Evolutionary conservation across 2,888 invertebrate species (phyloP).

Genomic region (Hemicrepidius hirtus): DNA sequence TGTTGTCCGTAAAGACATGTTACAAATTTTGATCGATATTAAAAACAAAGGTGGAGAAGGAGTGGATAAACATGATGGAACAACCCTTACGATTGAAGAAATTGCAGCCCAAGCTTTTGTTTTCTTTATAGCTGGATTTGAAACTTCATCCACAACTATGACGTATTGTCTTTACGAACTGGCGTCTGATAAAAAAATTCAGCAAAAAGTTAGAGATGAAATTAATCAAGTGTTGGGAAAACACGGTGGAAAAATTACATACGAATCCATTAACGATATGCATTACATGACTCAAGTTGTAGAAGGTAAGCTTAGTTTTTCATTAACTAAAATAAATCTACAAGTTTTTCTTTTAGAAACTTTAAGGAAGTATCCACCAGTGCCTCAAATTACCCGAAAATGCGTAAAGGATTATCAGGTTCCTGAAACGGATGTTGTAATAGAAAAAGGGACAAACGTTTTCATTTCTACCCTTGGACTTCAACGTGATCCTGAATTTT

Average conservation of each 20-base stretch:
- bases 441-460: slow-evolving; percentile 24
- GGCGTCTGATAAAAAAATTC: slow-evolving; percentile 71
- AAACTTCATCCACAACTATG: slow-evolving; percentile 69
- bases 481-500: slow-evolving; percentile 41
- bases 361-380: slow-evolving; percentile 46
- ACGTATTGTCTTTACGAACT: slow-evolving; percentile 73
- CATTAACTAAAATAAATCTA: neutral
- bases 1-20: slow-evolving; percentile 73
- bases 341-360: slow-evolving; percentile 59
- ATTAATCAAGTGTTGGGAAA: slow-evolving; percentile 67
- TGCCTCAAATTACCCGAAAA: slow-evolving; percentile 42
- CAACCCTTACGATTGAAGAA: slow-evolving; percentile 34
- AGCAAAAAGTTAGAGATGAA: slow-evolving; percentile 70
- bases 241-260: slow-evolving; percentile 69
- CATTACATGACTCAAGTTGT: slow-evolving; percentile 72
- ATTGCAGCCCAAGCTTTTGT: slow-evolving; percentile 60
- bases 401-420: slow-evolving; percentile 35
- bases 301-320: slow-evolving; percentile 56
- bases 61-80: neutral
- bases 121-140: slow-evolving; percentile 66
- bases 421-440: slow-evolving; percentile 30
- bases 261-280: slow-evolving; percentile 72
- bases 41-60: slow-evolving; percentile 53
- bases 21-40: slow-evolving; percentile 74
- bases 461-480: no score